A percentile compares a stretch with the other conserved stretches of the same genome.
Evolutionary conservation across 2,113 vertebrate species (phyloP).

Genomic region (Tetraodon nigroviridis): DNA sequence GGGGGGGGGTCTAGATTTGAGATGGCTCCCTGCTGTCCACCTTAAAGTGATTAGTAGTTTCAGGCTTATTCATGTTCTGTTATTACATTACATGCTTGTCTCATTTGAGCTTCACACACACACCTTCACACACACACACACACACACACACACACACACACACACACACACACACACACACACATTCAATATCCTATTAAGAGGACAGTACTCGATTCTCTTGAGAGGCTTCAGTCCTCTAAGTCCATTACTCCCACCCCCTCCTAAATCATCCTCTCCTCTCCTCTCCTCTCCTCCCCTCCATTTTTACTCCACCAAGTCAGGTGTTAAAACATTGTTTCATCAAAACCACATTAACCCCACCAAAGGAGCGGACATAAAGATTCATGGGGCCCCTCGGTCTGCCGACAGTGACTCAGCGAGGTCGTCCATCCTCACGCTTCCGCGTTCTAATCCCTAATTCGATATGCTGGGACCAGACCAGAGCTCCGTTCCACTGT

Average conservation of each 20-base stretch:
- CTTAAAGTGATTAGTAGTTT: slow-evolving; percentile 56
- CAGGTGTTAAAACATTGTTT: slow-evolving; percentile 61
- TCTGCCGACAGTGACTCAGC: slow-evolving; percentile 47
- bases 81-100: slow-evolving; percentile 60
- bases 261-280: slow-evolving; percentile 42
- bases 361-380: slow-evolving; percentile 53
- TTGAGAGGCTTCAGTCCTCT: slow-evolving; percentile 49
- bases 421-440: slow-evolving; percentile 45
- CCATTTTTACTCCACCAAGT: slow-evolving; percentile 33
- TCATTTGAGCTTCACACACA: slow-evolving; percentile 43
- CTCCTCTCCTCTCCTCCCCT: background rate
- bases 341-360: slow-evolving; percentile 67
- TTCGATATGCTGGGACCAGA: slow-evolving; percentile 55
- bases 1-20: slow-evolving; percentile 45
- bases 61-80: slow-evolving; percentile 63
- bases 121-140: slow-evolving; percentile 34
- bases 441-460: slow-evolving; percentile 35
- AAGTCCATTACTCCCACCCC: slow-evolving; percentile 56
- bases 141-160: slow-evolving; percentile 22
- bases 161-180: slow-evolving; percentile 38
- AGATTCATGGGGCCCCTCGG: slow-evolving; percentile 53
- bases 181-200: slow-evolving; percentile 60
- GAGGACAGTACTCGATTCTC: slow-evolving; percentile 57
- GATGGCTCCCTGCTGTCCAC: slow-evolving; percentile 57
- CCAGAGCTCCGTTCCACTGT: slow-evolving; percentile 45